Conservation (phyloP, 2,113 vertebrate genomes). For the Pteronura brasiliensis region DNA sequence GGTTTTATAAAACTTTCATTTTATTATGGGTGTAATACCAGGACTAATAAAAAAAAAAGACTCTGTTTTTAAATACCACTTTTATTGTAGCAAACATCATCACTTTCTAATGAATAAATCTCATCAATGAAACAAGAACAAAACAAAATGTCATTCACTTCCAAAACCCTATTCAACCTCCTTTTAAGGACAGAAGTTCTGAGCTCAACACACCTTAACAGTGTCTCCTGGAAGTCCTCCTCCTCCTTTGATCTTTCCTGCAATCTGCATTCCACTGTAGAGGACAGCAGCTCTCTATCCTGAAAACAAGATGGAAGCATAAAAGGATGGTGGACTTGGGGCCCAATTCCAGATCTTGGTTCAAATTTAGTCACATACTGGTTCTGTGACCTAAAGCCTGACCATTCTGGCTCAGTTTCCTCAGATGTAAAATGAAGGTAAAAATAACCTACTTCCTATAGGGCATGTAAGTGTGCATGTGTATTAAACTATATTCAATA, state of each 20-base stretch:
- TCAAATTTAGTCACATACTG: background rate
- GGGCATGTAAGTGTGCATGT: background rate
- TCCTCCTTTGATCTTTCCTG: background rate
- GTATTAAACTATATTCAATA: background rate
- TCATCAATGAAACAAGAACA: background rate
- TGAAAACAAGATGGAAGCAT: background rate
- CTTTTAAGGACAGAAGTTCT: background rate
- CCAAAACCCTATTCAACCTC: background rate
- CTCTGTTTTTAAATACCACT: background rate
- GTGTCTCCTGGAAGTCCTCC: background rate
- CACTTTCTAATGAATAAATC: background rate
- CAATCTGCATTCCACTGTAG: background rate
- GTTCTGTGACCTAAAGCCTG: background rate
- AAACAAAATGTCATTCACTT: background rate
- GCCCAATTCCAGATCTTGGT: background rate
- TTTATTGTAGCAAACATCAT: background rate
- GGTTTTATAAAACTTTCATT: conserved; percentile 2
- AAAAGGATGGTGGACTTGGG: background rate
- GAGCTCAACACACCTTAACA: background rate
- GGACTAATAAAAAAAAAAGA: background rate
- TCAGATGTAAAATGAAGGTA: background rate
- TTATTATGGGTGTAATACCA: background rate
- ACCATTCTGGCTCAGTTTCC: background rate
- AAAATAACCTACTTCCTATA: background rate
- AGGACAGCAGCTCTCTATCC: background rate